A percentile compares a stretch with the other conserved stretches of the same genome.
phyloP scores from a whole-genome alignment of 2,888 invertebrate genomes.

The Creontiades dilutus region DNA sequence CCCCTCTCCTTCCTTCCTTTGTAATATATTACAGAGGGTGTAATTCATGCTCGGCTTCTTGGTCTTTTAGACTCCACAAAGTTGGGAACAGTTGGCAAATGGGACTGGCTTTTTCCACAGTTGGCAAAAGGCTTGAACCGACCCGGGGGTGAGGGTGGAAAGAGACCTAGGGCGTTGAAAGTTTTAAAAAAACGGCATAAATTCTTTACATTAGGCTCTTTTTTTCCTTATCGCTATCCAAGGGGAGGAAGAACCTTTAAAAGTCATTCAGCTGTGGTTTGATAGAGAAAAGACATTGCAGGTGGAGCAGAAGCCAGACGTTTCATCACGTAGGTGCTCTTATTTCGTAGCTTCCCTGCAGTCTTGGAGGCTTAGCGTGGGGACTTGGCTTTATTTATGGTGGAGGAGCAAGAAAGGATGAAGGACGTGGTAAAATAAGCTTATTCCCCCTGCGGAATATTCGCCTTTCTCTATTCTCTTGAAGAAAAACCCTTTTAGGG shows the following conservation, averaged over 20 bases:
- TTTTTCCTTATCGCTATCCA: slow-evolving; percentile 17
- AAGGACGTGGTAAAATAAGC: slow-evolving; percentile 8
- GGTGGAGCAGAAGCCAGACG: not conserved
- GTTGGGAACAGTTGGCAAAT: slow-evolving; percentile 47
- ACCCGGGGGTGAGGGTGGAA: not conserved
- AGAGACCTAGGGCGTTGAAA: slow-evolving; percentile 27
- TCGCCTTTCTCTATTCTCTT: not conserved
- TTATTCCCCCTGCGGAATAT: not conserved
- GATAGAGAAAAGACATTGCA: slow-evolving; percentile 42
- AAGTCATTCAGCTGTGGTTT: slow-evolving; percentile 46
- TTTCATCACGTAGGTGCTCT: not conserved
- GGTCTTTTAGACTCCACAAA: slow-evolving; percentile 32
- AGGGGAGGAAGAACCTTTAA: not conserved
- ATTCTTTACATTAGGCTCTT: slow-evolving; percentile 57
- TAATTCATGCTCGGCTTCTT: slow-evolving; percentile 53
- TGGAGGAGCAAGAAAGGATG: not conserved
- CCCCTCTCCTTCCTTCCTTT: not conserved
- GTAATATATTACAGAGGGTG: slow-evolving; percentile 10
- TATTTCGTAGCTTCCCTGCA: not conserved
- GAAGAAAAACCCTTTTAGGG: not conserved
- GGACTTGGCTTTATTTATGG: not conserved
- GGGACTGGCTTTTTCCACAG: slow-evolving; percentile 46
- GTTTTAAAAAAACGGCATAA: slow-evolving; percentile 58
- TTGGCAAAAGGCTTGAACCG: slow-evolving; percentile 30
- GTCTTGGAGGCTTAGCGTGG: not conserved